These are phyloP conservation scores for Squalus acanthias DNA, from an alignment of 2,797 vertebrate genomes.

Conservation along the genomic window DNA sequence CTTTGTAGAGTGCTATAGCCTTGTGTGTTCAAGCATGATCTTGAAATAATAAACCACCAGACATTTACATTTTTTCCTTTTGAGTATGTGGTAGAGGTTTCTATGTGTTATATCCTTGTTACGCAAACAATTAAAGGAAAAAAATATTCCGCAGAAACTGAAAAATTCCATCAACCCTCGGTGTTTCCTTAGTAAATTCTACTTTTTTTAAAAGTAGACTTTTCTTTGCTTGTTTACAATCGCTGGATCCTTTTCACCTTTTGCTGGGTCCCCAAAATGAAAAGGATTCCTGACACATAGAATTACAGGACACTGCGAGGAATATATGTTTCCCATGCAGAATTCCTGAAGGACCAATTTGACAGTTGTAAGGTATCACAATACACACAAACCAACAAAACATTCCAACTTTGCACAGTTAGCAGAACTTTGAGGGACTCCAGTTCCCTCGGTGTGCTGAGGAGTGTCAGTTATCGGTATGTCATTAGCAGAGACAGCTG, in stretches of 20 bases:
- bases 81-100: neutral
- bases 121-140: neutral
- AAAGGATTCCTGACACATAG: neutral
- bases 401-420: conserved; percentile 18
- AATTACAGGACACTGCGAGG: neutral
- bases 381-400: neutral
- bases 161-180: neutral
- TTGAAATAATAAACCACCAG: neutral
- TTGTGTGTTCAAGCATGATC: neutral
- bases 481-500: conserved; percentile 59
- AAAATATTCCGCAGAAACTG: neutral
- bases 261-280: neutral
- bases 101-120: neutral
- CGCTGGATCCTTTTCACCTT: neutral
- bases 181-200: neutral
- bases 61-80: neutral
- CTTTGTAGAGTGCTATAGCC: neutral
- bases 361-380: neutral
- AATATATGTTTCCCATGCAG: neutral
- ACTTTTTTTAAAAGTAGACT: neutral
- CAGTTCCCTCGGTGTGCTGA: conserved; percentile 1
- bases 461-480: conserved; percentile 54
- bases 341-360: conserved; percentile 16
- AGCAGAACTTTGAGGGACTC: conserved; percentile 36
- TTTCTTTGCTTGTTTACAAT: neutral